These are phyloP conservation scores for Panzeria rudis DNA, from an alignment of 2,888 invertebrate species.

Conservation along the genomic window DNA sequence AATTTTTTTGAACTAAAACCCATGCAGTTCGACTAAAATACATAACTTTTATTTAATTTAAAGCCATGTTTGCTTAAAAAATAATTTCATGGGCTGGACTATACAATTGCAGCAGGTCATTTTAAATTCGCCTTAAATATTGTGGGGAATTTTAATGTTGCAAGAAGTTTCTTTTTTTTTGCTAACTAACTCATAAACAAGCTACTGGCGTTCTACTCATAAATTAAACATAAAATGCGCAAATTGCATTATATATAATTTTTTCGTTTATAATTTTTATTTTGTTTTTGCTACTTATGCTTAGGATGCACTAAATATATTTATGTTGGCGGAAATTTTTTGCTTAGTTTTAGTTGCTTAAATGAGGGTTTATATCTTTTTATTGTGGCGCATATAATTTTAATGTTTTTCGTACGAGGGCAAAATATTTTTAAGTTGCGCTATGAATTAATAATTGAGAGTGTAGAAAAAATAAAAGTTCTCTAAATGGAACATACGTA, in stretches of 20 bases:
- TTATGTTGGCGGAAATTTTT: constrained; percentile 30
- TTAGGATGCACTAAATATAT: constrained; percentile 58
- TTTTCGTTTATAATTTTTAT: constrained; percentile 23
- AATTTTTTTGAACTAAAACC: too few species aligned
- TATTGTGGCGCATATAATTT: constrained; percentile 56
- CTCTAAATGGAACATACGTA: constrained; percentile 36
- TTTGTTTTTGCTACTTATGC: constrained; percentile 44
- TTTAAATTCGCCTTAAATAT: constrained; percentile 38
- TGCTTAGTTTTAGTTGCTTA: constrained; percentile 24
- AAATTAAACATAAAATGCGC: constrained; percentile 72
- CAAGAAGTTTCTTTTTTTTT: constrained; percentile 16
- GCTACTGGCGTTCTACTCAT: constrained; percentile 66
- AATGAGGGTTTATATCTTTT: constrained; percentile 17
- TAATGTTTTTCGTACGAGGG: constrained; percentile 60
- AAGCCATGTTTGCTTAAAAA: too few species aligned
- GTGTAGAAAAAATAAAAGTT: constrained; percentile 40
- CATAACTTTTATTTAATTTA: too few species aligned
- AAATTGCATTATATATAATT: constrained; percentile 67
- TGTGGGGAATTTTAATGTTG: constrained; percentile 33
- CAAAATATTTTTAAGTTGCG: constrained; percentile 61
- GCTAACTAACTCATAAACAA: constrained; percentile 64
- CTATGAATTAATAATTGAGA: constrained; percentile 67
- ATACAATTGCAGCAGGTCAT: constrained; percentile 37
- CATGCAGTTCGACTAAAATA: too few species aligned
- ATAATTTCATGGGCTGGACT: background rate